Base-by-base conservation (phyloP, 2,888 invertebrate genomes). In the Cerceris rybyensis region DNA sequence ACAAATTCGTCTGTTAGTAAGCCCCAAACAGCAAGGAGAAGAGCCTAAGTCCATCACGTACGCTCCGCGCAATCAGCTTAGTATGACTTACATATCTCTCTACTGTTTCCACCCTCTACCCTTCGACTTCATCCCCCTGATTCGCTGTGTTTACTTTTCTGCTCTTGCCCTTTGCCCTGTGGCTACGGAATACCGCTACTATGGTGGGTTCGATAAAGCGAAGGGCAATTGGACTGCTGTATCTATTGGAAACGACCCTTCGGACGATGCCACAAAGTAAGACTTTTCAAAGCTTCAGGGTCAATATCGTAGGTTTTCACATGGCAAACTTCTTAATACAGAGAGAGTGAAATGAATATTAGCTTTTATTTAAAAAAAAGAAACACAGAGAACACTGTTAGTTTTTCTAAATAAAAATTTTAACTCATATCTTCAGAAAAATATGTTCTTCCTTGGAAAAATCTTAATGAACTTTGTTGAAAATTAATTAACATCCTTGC, bases 51-150 rank as follows among this genome's bases (percentile, higher is more conserved):
- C 60, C 16, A 61, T 72, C 78, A 75, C 64, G 72, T 61, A 70
- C 58, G 60, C 43, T 49, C 59, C 50, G 46, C 63, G 66, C 66
- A 79, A 79, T 79, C 79, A 72, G 77, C 66, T 77, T 73, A 79
- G 69, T n/a, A 66, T 59, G 70, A 71, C 79, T 76, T 77, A 69
- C 79, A 71, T 68, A 69, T 76, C 78, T 75, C n/a, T 50, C 50
- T 6, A 16, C 65, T 17, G 17, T 50, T 52, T 68, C 39, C 64
- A 17, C 13, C n/a, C 49, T 46, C 39, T 66, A 54, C 52, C 63
- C 61, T 70, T 46, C 54, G 66, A 63, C 58, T 63, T 52, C 57
- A 69, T 58, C 49, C 50, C 46, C 50, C 70, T 70, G 63, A 75
- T 67, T 75, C 61, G 39, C 58, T 39, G 70, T 78, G 77, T 78